These are phyloP conservation scores for Limonius californicus DNA, from an alignment of 1,140 invertebrate genomes.

Conservation along the genomic window DNA sequence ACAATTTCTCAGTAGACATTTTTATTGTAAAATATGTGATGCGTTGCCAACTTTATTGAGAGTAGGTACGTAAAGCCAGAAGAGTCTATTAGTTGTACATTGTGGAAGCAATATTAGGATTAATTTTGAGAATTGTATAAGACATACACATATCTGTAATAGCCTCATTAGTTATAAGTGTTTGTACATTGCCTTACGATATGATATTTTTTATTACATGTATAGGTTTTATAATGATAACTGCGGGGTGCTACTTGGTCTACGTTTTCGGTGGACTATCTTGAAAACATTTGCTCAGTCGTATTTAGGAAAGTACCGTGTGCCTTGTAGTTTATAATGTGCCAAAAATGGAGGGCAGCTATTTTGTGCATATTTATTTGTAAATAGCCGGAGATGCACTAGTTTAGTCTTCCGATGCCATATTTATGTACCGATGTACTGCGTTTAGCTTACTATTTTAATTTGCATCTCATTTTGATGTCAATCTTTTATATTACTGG, in stretches of 20 bases:
- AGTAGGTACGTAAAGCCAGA: background rate
- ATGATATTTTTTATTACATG: constrained; percentile 6
- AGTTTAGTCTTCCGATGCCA: constrained; percentile 23
- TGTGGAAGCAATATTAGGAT: constrained; percentile 12
- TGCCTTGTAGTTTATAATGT: constrained; percentile 29
- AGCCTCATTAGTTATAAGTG: background rate
- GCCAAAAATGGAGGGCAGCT: constrained; percentile 35
- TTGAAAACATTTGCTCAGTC: background rate
- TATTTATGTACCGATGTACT: constrained; percentile 20
- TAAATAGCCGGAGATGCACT: constrained; percentile 15
- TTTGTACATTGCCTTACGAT: constrained; percentile 1
- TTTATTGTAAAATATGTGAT: background rate
- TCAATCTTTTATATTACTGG: too few relatives aligned
- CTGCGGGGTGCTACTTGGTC: background rate
- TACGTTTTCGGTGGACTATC: background rate
- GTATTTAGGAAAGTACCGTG: constrained; percentile 14
- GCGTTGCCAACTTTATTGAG: background rate
- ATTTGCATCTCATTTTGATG: constrained; percentile 11
- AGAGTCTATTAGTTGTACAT: constrained; percentile 13
- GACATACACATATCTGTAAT: constrained; percentile 7
- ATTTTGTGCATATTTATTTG: constrained; percentile 22
- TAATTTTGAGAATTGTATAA: constrained; percentile 2
- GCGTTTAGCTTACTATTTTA: constrained; percentile 16
- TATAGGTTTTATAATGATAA: background rate
- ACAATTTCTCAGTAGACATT: too few relatives aligned